Conservation (phyloP, 2,113 vertebrate species). For the Bambusicola thoracicus region DNA sequence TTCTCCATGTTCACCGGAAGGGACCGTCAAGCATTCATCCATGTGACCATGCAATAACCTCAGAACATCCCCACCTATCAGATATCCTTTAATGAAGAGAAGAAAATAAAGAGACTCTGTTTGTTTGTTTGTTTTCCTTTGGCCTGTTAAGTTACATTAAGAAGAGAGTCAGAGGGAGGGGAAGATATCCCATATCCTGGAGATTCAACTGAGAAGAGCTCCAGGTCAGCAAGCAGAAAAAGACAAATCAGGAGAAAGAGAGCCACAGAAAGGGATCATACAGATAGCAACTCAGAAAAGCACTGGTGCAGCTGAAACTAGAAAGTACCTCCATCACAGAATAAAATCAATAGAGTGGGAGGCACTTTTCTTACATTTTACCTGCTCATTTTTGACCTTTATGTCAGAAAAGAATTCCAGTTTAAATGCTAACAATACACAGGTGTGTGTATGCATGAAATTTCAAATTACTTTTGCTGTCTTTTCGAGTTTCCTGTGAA, state of each 20-base stretch:
- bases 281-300: not conserved
- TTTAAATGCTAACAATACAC: not conserved
- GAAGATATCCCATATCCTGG: not conserved
- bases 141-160: not conserved
- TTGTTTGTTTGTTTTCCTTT: not conserved
- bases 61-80: constrained; percentile 95
- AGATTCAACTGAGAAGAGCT: not conserved
- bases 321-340: not conserved
- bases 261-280: not conserved
- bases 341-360: not conserved
- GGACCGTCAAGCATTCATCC: constrained; percentile 96
- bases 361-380: not conserved
- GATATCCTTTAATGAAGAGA: constrained; percentile 82
- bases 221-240: not conserved
- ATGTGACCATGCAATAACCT: constrained; percentile 94
- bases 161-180: not conserved
- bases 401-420: not conserved
- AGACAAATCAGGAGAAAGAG: not conserved
- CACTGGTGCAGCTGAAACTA: not conserved
- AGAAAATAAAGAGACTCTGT: not conserved
- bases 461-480: not conserved
- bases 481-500: not conserved
- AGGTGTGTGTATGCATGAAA: not conserved
- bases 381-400: not conserved
- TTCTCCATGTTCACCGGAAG: constrained; percentile 92